Evolutionary conservation across 2,888 invertebrate species (phyloP).

Genomic region (Tenthredo mesomela): DNA sequence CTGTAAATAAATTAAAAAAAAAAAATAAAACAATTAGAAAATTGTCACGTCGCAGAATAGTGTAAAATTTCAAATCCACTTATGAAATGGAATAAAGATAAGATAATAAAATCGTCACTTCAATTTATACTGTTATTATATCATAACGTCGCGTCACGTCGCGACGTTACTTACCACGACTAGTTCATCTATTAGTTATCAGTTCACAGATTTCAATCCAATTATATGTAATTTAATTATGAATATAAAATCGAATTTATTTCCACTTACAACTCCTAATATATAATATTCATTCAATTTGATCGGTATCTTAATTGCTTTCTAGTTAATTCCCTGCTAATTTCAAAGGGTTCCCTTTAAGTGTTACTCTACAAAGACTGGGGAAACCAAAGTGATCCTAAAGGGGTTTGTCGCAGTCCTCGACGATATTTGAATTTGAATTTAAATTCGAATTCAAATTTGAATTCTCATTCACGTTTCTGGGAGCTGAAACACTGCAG

Average conservation of each 20-base stretch:
- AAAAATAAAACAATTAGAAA: not conserved
- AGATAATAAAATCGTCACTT: not conserved
- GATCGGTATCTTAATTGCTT: slow-evolving; percentile 12
- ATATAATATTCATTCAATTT: not conserved
- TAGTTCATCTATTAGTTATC: not conserved
- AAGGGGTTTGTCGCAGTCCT: not conserved
- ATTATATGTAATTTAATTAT: not conserved
- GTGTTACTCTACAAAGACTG: not conserved
- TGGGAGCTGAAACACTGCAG: not conserved
- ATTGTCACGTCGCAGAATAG: not conserved
- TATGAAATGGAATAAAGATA: not conserved
- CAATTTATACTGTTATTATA: not conserved
- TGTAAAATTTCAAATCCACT: not conserved
- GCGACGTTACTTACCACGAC: not conserved
- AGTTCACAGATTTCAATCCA: not conserved
- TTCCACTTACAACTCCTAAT: not conserved
- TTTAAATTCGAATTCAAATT: no score
- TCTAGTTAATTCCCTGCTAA: slow-evolving; percentile 9
- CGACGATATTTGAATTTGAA: not conserved
- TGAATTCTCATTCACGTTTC: slow-evolving; percentile 6
- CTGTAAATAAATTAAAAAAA: not conserved
- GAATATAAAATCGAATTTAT: not conserved
- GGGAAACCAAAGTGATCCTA: not conserved
- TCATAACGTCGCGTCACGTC: not conserved
- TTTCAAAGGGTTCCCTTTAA: slow-evolving; percentile 6